Base-by-base conservation (phyloP, 2,888 invertebrate genomes). In the Melieria picta region DNA sequence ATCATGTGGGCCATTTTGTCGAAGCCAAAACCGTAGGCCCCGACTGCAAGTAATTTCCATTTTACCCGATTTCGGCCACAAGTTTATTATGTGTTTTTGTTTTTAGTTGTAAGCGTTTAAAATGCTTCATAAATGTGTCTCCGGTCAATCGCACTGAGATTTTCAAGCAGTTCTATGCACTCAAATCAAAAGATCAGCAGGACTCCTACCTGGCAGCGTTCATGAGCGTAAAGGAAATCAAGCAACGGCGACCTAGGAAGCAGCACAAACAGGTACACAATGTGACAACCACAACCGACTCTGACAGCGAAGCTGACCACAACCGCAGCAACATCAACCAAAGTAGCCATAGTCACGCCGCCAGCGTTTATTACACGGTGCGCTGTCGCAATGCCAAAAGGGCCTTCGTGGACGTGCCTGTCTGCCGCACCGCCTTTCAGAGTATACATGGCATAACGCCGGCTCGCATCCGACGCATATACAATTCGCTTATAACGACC, bases 361-460 rank as follows among this genome's bases (percentile, higher is more conserved):
- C 52, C 6, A 52, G 52, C 4, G 13, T 52, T 9, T 52, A 52
- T 52, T 52, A 52, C 13, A 52, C 52, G 10, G 52, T 52, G 10
- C 52, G 52, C 13, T 52, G 52, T 52, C 52, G 52, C 11, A 52
- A 52, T 52, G 52, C 52, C 11, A 52, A 52, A 52, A 13, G 52
- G 1, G 5, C 13, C 6, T 52, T 52, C 52, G 13, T 13, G 13
- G 52, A 52, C 5, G 52, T 52, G 5, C 13, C 52, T n/a, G 52
- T 52, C 11, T 52, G 52, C 4, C 52, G 52, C 13, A 13, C 52
- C 11, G 52, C 52, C 5, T 52, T 52, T 52, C n/a, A 52, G 7
- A 52, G 52, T 52, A 52, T 52, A n/a, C 52, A 52, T 52, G 52
- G 52, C 10, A 52, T 52, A 7, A 52, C 52, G 11, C 52, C 52